These are phyloP conservation scores for Drosophila conformis DNA, from an alignment of 2,888 invertebrate species.

Conservation along the genomic window DNA sequence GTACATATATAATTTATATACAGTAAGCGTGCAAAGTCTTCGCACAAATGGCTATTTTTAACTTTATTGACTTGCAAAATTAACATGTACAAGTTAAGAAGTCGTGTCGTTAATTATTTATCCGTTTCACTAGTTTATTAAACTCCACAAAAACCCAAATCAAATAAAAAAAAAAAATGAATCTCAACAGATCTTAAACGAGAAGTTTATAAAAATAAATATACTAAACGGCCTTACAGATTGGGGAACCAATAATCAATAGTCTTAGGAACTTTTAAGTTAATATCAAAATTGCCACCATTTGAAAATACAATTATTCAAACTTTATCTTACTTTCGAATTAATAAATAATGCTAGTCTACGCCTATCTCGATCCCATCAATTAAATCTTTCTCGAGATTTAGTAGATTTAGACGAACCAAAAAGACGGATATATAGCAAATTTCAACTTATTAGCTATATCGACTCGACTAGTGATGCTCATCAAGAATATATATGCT, in stretches of 20 bases:
- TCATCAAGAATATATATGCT: background rate
- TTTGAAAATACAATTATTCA: background rate
- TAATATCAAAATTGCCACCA: background rate
- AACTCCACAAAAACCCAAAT: background rate
- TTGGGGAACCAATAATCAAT: background rate
- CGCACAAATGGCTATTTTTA: constrained; percentile 48
- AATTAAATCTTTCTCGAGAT: background rate
- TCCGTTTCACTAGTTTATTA: constrained; percentile 19
- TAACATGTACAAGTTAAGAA: constrained; percentile 49
- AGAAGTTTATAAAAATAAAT: constrained; percentile 1
- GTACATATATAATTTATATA: constrained; percentile 6
- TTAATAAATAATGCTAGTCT: background rate
- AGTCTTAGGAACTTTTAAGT: background rate
- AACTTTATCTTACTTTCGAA: background rate
- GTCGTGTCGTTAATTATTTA: constrained; percentile 42
- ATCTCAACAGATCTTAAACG: background rate
- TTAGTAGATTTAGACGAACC: background rate
- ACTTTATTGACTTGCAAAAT: constrained; percentile 50
- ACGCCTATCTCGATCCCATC: background rate
- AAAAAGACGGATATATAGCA: background rate
- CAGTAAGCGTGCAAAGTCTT: constrained; percentile 47
- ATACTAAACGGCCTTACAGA: background rate
- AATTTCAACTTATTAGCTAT: background rate
- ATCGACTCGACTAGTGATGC: background rate
- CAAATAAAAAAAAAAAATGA: background rate